phyloP scores from a whole-genome alignment of 2,888 invertebrate genomes.

The Sphecodes monilicornis region DNA sequence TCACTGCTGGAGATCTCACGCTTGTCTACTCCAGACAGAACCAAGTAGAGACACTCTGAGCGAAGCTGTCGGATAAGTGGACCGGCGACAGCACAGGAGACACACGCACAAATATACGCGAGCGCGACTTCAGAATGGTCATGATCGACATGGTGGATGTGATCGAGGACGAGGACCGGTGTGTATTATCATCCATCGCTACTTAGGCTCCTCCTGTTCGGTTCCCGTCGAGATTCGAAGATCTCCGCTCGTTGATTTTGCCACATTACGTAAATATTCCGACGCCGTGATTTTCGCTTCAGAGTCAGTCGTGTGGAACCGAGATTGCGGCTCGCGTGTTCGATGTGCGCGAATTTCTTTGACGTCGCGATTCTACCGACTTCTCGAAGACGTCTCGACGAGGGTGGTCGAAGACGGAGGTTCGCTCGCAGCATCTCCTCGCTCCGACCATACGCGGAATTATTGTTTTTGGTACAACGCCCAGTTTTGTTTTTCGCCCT shows the following conservation, averaged over 20 bases:
- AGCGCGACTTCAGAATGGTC: slow-evolving; percentile 76
- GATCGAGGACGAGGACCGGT: slow-evolving; percentile 82
- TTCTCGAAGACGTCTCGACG: background rate
- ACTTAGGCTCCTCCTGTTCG: background rate
- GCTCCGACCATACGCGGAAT: slow-evolving; percentile 7
- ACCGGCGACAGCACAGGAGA: background rate
- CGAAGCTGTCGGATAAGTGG: background rate
- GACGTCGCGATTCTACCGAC: background rate
- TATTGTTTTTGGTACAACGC: slow-evolving; percentile 50
- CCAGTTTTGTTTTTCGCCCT: slow-evolving; percentile 46
- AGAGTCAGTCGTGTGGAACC: background rate
- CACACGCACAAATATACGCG: background rate
- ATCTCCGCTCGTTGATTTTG: background rate
- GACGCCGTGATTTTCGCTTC: slow-evolving; percentile 16
- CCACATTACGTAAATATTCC: slow-evolving; percentile 50
- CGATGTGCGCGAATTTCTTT: background rate
- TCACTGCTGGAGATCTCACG: slow-evolving; percentile 6
- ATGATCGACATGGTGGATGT: slow-evolving; percentile 83
- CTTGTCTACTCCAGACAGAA: background rate
- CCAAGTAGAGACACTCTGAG: background rate
- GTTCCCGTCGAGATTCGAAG: background rate
- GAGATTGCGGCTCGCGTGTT: background rate
- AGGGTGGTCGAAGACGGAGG: background rate
- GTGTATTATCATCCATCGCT: slow-evolving; percentile 57
- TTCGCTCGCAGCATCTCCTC: background rate